These are phyloP conservation scores for Lagria hirta DNA, from an alignment of 2,888 invertebrate genomes.

Conservation along the genomic window DNA sequence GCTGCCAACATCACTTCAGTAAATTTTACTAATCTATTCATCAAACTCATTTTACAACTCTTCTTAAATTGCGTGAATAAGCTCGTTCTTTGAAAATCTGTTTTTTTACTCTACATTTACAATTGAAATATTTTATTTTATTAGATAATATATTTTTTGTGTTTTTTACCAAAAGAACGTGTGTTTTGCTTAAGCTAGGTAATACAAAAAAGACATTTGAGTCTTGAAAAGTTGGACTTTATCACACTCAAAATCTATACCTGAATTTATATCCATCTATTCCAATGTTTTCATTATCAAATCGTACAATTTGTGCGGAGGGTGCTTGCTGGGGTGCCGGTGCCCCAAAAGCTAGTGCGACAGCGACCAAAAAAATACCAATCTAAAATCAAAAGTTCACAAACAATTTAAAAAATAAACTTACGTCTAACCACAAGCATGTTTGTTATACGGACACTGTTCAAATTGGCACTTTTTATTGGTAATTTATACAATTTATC, in stretches of 20 bases:
- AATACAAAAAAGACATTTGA: background rate
- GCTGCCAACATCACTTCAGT: too few species aligned
- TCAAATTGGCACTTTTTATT: slow-evolving; percentile 12
- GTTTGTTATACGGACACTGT: slow-evolving; percentile 11
- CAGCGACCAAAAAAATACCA: slow-evolving; percentile 39
- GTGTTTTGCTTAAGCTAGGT: too few species aligned
- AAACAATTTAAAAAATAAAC: background rate
- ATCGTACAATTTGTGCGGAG: slow-evolving; percentile 41
- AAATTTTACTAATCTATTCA: too few species aligned
- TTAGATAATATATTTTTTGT: too few species aligned
- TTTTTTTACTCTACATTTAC: too few species aligned
- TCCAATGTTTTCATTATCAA: slow-evolving; percentile 45
- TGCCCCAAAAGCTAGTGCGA: slow-evolving; percentile 40
- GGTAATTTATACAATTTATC: slow-evolving; percentile 20
- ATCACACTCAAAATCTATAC: slow-evolving; percentile 25
- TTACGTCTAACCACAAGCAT: slow-evolving; percentile 15
- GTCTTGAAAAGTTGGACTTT: background rate
- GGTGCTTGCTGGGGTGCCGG: slow-evolving; percentile 40
- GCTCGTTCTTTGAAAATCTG: too few species aligned
- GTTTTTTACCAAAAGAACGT: too few species aligned
- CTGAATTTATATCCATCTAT: slow-evolving; percentile 44
- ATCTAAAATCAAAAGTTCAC: slow-evolving; percentile 34
- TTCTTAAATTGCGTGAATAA: too few species aligned
- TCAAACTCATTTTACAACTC: too few species aligned
- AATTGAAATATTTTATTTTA: too few species aligned